phyloP scores from a whole-genome alignment of 2,888 invertebrate genomes.

The Notodonta dromedarius region DNA sequence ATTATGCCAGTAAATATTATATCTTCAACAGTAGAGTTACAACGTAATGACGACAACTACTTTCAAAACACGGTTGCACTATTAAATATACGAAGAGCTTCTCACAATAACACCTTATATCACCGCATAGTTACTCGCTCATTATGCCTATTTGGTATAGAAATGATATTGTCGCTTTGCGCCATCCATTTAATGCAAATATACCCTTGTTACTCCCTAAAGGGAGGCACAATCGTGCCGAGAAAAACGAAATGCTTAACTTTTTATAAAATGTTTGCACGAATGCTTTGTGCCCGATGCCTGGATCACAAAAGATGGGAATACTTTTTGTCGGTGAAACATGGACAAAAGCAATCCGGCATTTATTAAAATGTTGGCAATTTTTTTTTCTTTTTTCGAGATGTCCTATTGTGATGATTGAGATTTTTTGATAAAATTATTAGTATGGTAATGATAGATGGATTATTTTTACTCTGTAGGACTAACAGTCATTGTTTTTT shows the following conservation, averaged over 20 bases:
- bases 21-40: too few relatives aligned
- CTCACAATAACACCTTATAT: not conserved
- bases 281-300: conserved; percentile 65
- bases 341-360: conserved; percentile 62
- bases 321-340: conserved; percentile 39
- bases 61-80: not conserved
- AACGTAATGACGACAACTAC: not conserved
- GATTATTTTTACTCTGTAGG: not conserved
- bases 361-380: conserved; percentile 73
- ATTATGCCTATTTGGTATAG: conserved; percentile 29
- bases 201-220: conserved; percentile 44
- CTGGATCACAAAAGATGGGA: conserved; percentile 64
- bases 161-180: conserved; percentile 37
- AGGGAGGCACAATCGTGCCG: conserved; percentile 47
- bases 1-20: too few relatives aligned
- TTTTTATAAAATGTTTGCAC: conserved; percentile 72
- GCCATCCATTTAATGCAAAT: conserved; percentile 62
- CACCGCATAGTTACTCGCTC: conserved; percentile 12
- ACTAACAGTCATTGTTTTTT: not conserved
- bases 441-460: conserved; percentile 21
- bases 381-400: conserved; percentile 42
- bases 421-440: conserved; percentile 39
- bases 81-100: not conserved
- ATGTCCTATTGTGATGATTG: conserved; percentile 29
- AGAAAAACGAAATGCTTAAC: conserved; percentile 59